Evolutionary conservation across 2,797 vertebrate genomes (phyloP).

Genomic region (Gallinago solitaria): DNA sequence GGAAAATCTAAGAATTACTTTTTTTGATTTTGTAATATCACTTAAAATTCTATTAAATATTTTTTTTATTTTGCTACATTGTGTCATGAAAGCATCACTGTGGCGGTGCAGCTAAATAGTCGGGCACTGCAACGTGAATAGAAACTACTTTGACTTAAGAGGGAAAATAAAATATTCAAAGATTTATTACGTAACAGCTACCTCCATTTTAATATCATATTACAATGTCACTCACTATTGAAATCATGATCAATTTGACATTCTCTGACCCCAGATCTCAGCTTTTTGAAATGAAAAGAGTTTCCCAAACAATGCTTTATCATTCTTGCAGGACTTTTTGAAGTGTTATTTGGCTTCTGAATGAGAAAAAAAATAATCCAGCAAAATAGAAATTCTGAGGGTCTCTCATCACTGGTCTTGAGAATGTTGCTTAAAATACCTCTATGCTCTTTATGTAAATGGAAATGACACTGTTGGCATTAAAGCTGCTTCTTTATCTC

Average conservation of each 20-base stretch:
- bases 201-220: not conserved
- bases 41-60: not conserved
- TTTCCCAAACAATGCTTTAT: not conserved
- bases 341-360: not conserved
- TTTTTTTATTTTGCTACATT: not conserved
- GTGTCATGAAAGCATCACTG: not conserved
- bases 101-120: not conserved
- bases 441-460: not conserved
- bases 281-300: not conserved
- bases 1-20: not conserved
- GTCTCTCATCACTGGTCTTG: not conserved
- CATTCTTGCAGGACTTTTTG: not conserved
- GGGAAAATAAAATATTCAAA: not conserved
- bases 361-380: not conserved
- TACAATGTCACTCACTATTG: not conserved
- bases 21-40: not conserved
- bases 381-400: not conserved
- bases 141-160: not conserved
- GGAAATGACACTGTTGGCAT: not conserved
- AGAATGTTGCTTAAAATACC: not conserved
- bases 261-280: not conserved
- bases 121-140: not conserved
- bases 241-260: not conserved
- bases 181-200: not conserved
- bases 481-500: not conserved